phyloP scores from a whole-genome alignment of 1,140 invertebrate species.

The Temnothorax curvispinosus region DNA sequence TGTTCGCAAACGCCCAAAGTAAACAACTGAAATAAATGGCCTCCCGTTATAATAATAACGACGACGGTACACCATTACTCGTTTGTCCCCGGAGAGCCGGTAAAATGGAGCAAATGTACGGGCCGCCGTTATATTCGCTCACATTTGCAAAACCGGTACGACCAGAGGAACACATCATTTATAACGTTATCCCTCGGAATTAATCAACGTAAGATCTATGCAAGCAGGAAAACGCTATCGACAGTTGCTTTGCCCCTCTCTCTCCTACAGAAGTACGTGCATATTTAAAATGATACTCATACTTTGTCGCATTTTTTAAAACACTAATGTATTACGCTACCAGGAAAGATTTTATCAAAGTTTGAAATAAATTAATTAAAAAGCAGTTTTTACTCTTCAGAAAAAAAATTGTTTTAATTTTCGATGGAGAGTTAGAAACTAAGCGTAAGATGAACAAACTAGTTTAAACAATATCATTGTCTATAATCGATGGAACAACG shows the following conservation, averaged over 20 bases:
- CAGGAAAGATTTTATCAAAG: neutral
- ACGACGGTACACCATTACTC: slow-evolving; percentile 50
- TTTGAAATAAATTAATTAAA: neutral
- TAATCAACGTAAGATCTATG: slow-evolving; percentile 29
- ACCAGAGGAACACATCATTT: slow-evolving; percentile 37
- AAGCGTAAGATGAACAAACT: neutral
- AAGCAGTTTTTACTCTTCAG: neutral
- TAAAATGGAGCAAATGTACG: slow-evolving; percentile 51
- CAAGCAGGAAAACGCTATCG: neutral
- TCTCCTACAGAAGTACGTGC: neutral
- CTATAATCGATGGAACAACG: slow-evolving; percentile 8
- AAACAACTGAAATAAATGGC: slow-evolving; percentile 75
- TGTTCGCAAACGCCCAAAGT: slow-evolving; percentile 64
- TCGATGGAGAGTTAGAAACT: neutral
- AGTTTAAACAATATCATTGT: neutral
- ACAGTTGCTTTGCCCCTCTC: neutral
- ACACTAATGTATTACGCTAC: too few species aligned
- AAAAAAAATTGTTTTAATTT: neutral
- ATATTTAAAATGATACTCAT: neutral
- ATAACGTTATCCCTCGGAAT: slow-evolving; percentile 21
- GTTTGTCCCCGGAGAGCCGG: slow-evolving; percentile 33
- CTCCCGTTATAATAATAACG: slow-evolving; percentile 73
- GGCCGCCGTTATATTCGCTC: slow-evolving; percentile 23
- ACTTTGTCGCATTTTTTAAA: neutral
- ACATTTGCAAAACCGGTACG: slow-evolving; percentile 23